Evolutionary conservation across 2,797 vertebrate species (phyloP), one percentile per base, ranked within the genome.

Genomic region (Stomatorhinus walkeri): DNA sequence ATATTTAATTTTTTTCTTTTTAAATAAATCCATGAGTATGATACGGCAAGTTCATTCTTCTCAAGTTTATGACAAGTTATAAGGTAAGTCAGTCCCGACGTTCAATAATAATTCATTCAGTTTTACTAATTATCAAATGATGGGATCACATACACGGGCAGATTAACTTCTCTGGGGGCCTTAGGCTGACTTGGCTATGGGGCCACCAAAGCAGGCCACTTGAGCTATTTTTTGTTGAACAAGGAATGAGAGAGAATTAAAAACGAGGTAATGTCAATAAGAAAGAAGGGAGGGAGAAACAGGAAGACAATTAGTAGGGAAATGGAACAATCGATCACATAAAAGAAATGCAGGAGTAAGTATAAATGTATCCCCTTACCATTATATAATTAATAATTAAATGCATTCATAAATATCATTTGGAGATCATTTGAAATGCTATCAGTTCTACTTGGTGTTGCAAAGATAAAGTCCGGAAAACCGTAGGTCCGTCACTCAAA

Each of bases 51-150:
- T 8, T 43, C 2, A 43, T 79, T 81, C 2, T 81, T 46, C 76
- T 81, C 16, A 81, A 72, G 64, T 72, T 72, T 72, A 36, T 72
- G 28, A 79, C 72, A 79, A n/a, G 72, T 32, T 5, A 40, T 4
- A 40, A 79, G 10, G 16, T 81, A n/a, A 40, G 36, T 19, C 32
- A 43, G 72, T 79, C 72, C 32, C 64, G 14, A 68, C 24, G 32
- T 68, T 68, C 64, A 72, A 72, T 36, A 72, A 72, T 72, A 46
- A 81, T 81, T 8, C 40, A 46, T 81, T 81, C 36, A n/a, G 76
- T 81, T 81, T 12, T 32, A 81, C 76, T 81, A 81, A 81, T 81
- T 81, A 81, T 46, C 40, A n/a, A 46, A 81, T 81, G 40, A 81
- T 40, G 40, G 76, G 36, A 40, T 81, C 76, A n/a, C 64, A 36